Base-by-base conservation (phyloP, 2,888 invertebrate genomes). In the Agrochola lychnidis region DNA sequence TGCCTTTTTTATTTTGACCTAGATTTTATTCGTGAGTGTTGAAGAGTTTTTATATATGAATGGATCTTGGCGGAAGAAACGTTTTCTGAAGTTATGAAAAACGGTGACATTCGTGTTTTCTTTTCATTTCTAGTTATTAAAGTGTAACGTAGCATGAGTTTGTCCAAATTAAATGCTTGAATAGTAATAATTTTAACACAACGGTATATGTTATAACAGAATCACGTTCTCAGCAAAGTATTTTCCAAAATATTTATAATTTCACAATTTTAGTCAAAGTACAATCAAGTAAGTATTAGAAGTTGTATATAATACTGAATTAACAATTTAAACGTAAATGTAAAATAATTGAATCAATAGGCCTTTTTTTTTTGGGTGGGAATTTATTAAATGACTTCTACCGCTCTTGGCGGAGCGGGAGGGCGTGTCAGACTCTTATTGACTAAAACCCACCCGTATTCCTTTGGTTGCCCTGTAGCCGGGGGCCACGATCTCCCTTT, bases 1-100 rank as follows among this genome's bases (percentile, higher is more conserved):
- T 66, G n/a, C 22, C 1, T 42, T 57, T 68, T 68, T 63, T 76
- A 66, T 59, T 63, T 68, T 36, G 4, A 45, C 14, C n/a, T 63
- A 56, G 14, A n/a, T 62, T 74, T 57, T 30, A 42, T 71, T 56
- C 12, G 19, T 14, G 1, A 12, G 10, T 36, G 10, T n/a, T 53
- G 9, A n/a, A 36, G 36, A n/a, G 10, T 36, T 68, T 66, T 36
- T 36, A 51, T 36, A 16, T 16, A 19, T 53, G 5, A 53, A 19
- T 12, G 10, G 5, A 48, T 48, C 48, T 22, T 48, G 14, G 19
- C 7, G 12, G 14, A 30, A 2, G 22, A 14, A 30, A 48, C 22
- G 19, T 48, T 25, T 45, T 45, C 19, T 12, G 12, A 45, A 25
- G 10, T 64, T 25, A 64, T 45, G 16, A 30, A 25, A 59, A 59